Evolutionary conservation across 2,797 vertebrate species (phyloP), one percentile per base, ranked within the genome.

Genomic region (Melopsittacus undulatus): DNA sequence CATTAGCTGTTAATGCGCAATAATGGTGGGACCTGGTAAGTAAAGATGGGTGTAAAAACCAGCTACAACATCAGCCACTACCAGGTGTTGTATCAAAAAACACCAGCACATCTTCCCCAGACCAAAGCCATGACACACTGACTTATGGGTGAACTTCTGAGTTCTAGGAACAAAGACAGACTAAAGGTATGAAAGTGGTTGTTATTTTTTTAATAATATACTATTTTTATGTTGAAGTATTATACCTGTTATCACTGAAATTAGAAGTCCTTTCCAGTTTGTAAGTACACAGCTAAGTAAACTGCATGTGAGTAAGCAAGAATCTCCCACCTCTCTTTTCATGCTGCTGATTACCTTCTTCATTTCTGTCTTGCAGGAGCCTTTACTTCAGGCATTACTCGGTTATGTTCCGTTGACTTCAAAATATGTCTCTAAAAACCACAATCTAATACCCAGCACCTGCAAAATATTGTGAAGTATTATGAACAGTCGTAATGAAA

Each of bases 401-500:
- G 83, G 51, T 83, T 91, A 92, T 38, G 34, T 95, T 94, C 95
- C 5, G 2, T 94, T 92, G 95, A 96, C 94, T 97, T 97, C 86
- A 94, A 96, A 96, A 89, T 87, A 87, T 54, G 56, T 68, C 86
- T 97, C 97, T 95, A 94, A 84, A 96, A 96, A 87, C 90, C 17
- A 2, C 96, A 96, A 94, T 94, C 91, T 95, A 96, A 95, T 97
- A 97, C 94, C 92, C 84, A 97, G 73, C 97, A 97, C 97, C 97
- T 98, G 97, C 88, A 97, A 93, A 95, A 96, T 89, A 86, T 95
- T 97, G 94, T 97, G 96, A 97, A 96, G 86, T 97, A 97, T 96
- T 97, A 97, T 83, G 20, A 34, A 62, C 36, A 61, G 90, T 87
- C 93, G 94, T 97, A 98, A 98, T 98, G 97, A 97, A 96, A 98